Evolutionary conservation across 2,888 invertebrate species (phyloP).

Genomic region (Watsonalla binaria): DNA sequence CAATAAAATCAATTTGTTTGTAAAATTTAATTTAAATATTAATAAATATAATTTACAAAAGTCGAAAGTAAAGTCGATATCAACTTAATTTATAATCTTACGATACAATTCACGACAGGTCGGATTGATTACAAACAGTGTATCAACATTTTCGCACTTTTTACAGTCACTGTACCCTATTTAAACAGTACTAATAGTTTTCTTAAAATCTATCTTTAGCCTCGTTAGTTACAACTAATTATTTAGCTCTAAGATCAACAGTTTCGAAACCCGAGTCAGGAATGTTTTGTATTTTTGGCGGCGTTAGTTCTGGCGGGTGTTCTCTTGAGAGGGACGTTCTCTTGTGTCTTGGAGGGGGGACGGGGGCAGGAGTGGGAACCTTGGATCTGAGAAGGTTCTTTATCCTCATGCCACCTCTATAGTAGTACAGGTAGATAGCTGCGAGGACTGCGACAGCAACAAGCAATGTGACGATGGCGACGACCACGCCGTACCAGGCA

Average conservation of each 20-base stretch:
- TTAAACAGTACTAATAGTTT: conserved; percentile 11
- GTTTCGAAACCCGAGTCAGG: conserved; percentile 72
- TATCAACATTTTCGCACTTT: conserved; percentile 15
- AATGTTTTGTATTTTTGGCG: conserved; percentile 51
- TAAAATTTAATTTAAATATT: conserved; percentile 49
- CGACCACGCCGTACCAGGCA: conserved; percentile 77
- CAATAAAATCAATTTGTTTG: conserved; percentile 5
- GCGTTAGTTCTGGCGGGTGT: conserved; percentile 52
- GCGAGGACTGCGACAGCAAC: conserved; percentile 82
- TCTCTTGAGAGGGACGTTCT: conserved; percentile 60
- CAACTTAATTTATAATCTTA: conserved; percentile 21
- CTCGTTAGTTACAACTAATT: conserved; percentile 15
- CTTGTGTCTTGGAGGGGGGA: conserved; percentile 69
- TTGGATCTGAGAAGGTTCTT: conserved; percentile 80
- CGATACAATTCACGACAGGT: conserved; percentile 15
- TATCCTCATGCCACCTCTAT: conserved; percentile 83
- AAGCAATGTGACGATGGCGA: conserved; percentile 82
- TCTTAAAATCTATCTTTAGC: conserved; percentile 23
- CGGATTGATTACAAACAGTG: conserved; percentile 22
- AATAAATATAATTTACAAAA: conserved; percentile 64
- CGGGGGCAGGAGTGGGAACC: conserved; percentile 51
- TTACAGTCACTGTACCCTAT: conserved; percentile 13
- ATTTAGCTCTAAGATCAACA: conserved; percentile 63
- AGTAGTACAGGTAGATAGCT: conserved; percentile 86
- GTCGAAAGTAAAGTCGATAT: conserved; percentile 25